Conservation (phyloP, 2,888 invertebrate genomes). For the Eubasilissa splendida region DNA sequence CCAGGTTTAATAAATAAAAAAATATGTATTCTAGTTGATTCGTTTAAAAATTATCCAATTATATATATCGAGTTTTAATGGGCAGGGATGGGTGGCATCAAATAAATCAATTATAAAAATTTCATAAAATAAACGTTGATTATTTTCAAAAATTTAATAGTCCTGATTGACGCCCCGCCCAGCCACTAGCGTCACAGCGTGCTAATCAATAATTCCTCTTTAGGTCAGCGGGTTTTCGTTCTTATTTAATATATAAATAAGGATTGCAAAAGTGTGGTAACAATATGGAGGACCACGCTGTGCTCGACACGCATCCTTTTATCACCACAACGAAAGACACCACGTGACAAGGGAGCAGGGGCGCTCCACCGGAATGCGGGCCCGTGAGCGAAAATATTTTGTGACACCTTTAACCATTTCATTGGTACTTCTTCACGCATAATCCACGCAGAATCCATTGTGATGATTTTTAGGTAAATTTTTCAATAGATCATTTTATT, state of each 20-base stretch:
- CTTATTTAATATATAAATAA: constrained; percentile 7
- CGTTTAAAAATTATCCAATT: too few species aligned
- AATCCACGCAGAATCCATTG: too few species aligned
- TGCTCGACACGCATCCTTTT: background rate
- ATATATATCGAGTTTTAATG: too few species aligned
- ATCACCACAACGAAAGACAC: background rate
- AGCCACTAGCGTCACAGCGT: constrained; percentile 27
- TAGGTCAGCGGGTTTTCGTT: constrained; percentile 39
- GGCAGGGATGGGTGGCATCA: too few species aligned
- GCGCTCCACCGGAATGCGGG: too few species aligned
- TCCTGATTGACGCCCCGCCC: constrained; percentile 9
- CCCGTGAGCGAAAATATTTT: background rate
- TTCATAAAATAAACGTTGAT: background rate
- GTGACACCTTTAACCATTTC: too few species aligned
- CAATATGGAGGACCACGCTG: background rate
- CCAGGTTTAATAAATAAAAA: too few species aligned
- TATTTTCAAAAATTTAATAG: background rate
- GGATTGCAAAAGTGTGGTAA: background rate
- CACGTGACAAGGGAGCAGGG: background rate
- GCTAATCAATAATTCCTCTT: constrained; percentile 46
- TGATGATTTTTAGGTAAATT: too few species aligned
- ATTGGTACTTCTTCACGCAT: too few species aligned
- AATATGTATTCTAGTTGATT: too few species aligned
- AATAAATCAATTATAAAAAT: too few species aligned
- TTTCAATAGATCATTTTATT: too few species aligned